Percentiles rank a stretch among this genome's conserved stretches.
These are phyloP conservation scores for Aphidoletes aphidimyza DNA, from an alignment of 2,888 invertebrate species.

Conservation along the genomic window DNA sequence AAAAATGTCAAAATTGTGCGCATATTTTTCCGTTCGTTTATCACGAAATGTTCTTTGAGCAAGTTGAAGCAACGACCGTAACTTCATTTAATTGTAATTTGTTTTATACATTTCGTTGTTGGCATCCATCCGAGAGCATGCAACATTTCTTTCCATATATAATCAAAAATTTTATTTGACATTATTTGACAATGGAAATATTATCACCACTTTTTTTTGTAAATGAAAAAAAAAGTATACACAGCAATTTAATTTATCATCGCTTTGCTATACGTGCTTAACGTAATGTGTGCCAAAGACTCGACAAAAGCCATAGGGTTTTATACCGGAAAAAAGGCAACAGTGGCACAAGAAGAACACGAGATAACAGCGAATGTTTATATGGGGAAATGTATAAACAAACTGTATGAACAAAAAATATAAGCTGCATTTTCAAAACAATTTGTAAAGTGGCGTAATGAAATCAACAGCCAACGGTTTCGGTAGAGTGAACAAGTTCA, in stretches of 20 bases:
- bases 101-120: not conserved
- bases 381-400: constrained; percentile 17
- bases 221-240: too few relatives aligned
- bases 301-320: not conserved
- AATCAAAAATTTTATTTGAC: not conserved
- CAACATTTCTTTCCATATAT: not conserved
- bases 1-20: too few relatives aligned
- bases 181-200: constrained; percentile 3
- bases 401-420: not conserved
- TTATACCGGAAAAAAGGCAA: not conserved
- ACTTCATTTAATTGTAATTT: not conserved
- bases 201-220: not conserved
- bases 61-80: not conserved
- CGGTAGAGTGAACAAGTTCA: not conserved
- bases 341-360: not conserved
- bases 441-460: constrained; percentile 33
- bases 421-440: constrained; percentile 16
- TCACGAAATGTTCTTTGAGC: not conserved
- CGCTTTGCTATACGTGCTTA: not conserved
- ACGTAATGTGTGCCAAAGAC: not conserved
- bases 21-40: not conserved
- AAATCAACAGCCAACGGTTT: constrained; percentile 9
- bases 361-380: not conserved
- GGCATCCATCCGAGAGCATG: constrained; percentile 6
- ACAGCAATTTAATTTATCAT: constrained; percentile 36